Conservation (phyloP, 2,888 invertebrate genomes). For the Chloroclysta siterata region DNA sequence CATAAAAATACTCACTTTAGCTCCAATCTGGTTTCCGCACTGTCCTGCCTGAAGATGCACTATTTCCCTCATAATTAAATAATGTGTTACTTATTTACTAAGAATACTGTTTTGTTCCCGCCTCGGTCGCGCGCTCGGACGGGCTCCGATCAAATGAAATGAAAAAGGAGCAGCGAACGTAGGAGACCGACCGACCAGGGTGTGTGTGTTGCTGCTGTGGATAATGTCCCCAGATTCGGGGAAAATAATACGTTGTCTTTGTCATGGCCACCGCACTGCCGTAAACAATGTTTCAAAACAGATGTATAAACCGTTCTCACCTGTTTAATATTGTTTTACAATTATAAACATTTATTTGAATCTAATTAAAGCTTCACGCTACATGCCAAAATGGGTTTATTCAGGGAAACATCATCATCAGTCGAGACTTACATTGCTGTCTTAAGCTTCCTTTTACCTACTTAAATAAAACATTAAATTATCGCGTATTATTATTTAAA, state of each 20-base stretch:
- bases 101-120: constrained; percentile 49
- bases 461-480: too few species aligned
- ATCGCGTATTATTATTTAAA: too few species aligned
- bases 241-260: constrained; percentile 24
- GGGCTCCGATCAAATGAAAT: constrained; percentile 64
- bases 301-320: too few species aligned
- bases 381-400: too few species aligned
- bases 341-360: too few species aligned
- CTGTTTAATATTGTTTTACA: too few species aligned
- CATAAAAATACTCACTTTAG: constrained; percentile 75
- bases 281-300: too few species aligned
- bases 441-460: too few species aligned
- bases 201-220: constrained; percentile 60
- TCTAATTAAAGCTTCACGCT: too few species aligned
- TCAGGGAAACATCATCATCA: too few species aligned
- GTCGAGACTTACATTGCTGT: too few species aligned
- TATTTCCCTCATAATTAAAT: constrained; percentile 90
- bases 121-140: constrained; percentile 57
- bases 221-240: constrained; percentile 48
- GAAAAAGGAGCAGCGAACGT: constrained; percentile 55
- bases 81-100: constrained; percentile 48
- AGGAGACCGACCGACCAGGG: constrained; percentile 60
- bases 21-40: constrained; percentile 94
- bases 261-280: too few species aligned
- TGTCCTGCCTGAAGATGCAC: constrained; percentile 93